Evolutionary conservation across 2,113 vertebrate genomes (phyloP).

Genomic region (Brienomyrus longianalis): DNA sequence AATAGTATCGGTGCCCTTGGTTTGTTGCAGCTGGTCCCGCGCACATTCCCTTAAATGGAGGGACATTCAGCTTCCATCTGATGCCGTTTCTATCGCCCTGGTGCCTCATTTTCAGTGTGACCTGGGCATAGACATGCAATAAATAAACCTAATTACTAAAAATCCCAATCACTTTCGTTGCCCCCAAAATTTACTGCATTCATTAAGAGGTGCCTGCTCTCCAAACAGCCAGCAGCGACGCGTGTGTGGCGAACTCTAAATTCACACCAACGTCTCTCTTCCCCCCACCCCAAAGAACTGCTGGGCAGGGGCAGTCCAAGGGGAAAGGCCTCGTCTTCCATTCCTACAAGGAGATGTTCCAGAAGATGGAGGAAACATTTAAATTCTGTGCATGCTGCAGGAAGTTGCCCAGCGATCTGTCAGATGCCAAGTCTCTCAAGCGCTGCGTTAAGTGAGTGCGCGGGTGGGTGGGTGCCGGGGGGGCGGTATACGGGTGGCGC

Average conservation of each 20-base stretch:
- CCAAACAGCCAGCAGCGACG: not conserved
- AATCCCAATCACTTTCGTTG: not conserved
- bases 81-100: not conserved
- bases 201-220: not conserved
- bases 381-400: slow-evolving; percentile 73
- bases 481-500: not conserved
- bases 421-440: slow-evolving; percentile 63
- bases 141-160: not conserved
- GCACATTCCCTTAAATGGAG: slow-evolving; percentile 21
- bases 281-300: slow-evolving; percentile 51
- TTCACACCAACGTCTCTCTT: not conserved
- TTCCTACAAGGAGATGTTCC: slow-evolving; percentile 81
- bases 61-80: not conserved
- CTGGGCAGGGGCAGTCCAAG: slow-evolving; percentile 49
- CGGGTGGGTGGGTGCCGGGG: not conserved
- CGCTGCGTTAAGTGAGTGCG: slow-evolving; percentile 70
- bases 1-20: not conserved
- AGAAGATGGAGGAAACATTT: slow-evolving; percentile 85
- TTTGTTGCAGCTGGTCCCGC: not conserved
- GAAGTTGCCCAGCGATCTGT: slow-evolving; percentile 58
- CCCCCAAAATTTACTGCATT: not conserved
- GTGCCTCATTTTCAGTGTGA: not conserved
- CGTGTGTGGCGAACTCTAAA: not conserved
- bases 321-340: slow-evolving; percentile 49
- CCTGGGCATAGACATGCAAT: not conserved